Evolutionary conservation across 1,140 invertebrate genomes (phyloP), one percentile per base, ranked within the genome.

Genomic region (Mylabris phalerata): DNA sequence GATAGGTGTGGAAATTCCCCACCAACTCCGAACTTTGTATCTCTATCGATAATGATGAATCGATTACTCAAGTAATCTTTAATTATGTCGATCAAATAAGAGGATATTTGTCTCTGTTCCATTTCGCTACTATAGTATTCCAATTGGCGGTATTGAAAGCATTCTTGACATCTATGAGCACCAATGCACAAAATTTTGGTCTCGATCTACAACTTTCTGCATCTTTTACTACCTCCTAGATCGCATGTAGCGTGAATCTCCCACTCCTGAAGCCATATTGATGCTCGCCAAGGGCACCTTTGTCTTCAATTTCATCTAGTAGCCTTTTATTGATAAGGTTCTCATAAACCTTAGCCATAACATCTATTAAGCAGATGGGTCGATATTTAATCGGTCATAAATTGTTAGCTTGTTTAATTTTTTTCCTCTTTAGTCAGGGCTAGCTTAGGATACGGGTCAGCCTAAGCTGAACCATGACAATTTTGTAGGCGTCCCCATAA

Each of bases 1-100:
- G 3, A 63, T 43, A 74, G 51, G 26, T 75, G 69, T 2, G 72
- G 63, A 0, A 65, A 63, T 3, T 63, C 65, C 0, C 19, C 41
- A 9, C 4, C 48, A 2, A 48, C n/a, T 9, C 13, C 25, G 3
- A 38, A 6, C 3, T 25, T 2, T 4, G 9, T 27, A 9, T 38
- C 52, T 24, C 1, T 7, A 11, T 47, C 43, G 5, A 32, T 38
- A 4, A 54, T 32, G 44, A 60, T 57, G 7, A 64, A 50, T n/a
- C 47, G 13, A 13, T 13, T 45, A 9, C 60, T 7, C 26, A 64
- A 65, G 13, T 47, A 50, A 51, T 38, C 38, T 13, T 55, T 32
- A 5, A 67, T 50, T 4, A 61, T 59, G 5, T 25, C 3, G 6
- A 60, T 26, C 2, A 60, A 39, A 45, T 54, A 49, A 7, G 40